Percentiles rank a stretch among this genome's conserved stretches.
Conservation (phyloP, 2,888 invertebrate genomes). For the Lepetodrilus schrolli region DNA sequence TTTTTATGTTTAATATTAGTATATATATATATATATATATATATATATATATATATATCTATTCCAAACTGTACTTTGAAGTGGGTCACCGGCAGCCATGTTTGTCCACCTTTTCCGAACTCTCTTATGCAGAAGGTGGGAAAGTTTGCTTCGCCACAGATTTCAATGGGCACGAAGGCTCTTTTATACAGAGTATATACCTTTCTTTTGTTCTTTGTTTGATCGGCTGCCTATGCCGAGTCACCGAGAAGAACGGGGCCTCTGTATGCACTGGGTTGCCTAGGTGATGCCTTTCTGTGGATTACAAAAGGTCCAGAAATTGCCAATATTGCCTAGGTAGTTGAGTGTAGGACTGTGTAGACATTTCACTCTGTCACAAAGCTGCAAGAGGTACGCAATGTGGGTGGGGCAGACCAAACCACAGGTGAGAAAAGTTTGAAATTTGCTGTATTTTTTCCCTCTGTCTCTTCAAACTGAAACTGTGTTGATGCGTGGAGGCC, state of each 20-base stretch:
- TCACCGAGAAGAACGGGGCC: conserved; percentile 2
- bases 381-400: conserved; percentile 4
- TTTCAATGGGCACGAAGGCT: neutral
- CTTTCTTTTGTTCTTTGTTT: conserved; percentile 26
- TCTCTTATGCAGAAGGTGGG: conserved; percentile 11
- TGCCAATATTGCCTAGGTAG: conserved; percentile 22
- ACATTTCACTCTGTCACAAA: conserved; percentile 8
- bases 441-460: neutral
- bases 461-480: neutral
- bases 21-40: no score
- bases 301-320: conserved; percentile 22
- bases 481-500: neutral
- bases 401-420: conserved; percentile 15
- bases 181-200: conserved; percentile 20
- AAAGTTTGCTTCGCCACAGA: conserved; percentile 14
- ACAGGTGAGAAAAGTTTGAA: conserved; percentile 22
- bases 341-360: neutral
- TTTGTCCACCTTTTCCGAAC: conserved; percentile 2
- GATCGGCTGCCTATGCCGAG: neutral
- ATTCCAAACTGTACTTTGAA: neutral
- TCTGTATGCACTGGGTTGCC: conserved; percentile 19
- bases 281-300: conserved; percentile 14
- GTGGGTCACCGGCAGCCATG: neutral
- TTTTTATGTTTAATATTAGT: no score
- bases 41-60: no score